Evolutionary conservation across 1,140 invertebrate genomes (phyloP).

Genomic region (Eulimnadia texana): DNA sequence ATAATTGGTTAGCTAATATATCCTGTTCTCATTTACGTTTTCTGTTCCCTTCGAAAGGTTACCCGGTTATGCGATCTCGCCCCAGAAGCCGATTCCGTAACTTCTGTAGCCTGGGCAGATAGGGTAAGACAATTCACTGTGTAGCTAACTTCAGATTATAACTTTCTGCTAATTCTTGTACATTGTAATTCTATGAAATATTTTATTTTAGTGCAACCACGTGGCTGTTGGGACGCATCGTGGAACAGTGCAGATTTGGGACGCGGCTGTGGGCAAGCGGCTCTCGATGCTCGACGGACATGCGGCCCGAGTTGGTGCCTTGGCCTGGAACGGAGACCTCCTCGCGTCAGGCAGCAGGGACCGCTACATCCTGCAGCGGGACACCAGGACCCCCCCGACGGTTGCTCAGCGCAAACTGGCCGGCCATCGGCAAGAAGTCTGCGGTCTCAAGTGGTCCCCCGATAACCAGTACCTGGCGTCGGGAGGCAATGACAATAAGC

Average conservation of each 20-base stretch:
- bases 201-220: conserved; percentile 53
- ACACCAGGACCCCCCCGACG: conserved; percentile 71
- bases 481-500: conserved; percentile 96
- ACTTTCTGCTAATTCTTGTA: neutral
- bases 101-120: conserved; percentile 98
- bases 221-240: conserved; percentile 96
- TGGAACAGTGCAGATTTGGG: conserved; percentile 95
- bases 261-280: conserved; percentile 86
- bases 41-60: conserved; percentile 46
- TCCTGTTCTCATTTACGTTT: no score
- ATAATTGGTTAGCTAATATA: no score
- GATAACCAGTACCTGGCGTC: conserved; percentile 96
- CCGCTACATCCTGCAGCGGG: conserved; percentile 82
- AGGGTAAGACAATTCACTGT: conserved; percentile 36
- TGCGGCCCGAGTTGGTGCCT: conserved; percentile 76
- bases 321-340: conserved; percentile 97
- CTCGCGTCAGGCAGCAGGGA: conserved; percentile 92
- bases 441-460: conserved; percentile 98
- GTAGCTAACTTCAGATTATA: conserved; percentile 3
- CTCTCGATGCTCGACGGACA: conserved; percentile 84
- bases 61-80: conserved; percentile 91
- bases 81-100: conserved; percentile 84
- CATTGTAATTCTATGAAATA: conserved; percentile 6
- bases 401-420: conserved; percentile 62
- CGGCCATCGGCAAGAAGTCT: conserved; percentile 93